These are phyloP conservation scores for Mythimna loreyi DNA, from an alignment of 2,888 invertebrate genomes.

Conservation along the genomic window DNA sequence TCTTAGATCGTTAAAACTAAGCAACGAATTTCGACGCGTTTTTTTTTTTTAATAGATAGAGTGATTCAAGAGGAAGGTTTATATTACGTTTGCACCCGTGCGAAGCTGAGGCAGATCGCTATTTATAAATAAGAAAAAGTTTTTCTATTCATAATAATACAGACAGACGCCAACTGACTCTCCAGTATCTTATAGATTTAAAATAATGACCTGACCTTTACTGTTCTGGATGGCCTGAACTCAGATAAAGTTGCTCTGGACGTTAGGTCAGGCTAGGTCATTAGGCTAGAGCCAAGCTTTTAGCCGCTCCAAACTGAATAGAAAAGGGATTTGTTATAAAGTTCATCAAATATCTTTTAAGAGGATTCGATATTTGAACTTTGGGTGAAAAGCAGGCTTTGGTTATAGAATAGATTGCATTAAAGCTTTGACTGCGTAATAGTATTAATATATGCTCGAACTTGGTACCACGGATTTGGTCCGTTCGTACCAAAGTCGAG, in stretches of 20 bases:
- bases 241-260: constrained; percentile 38
- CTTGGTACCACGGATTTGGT: no score
- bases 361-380: constrained; percentile 21
- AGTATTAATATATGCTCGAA: no score
- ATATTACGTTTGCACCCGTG: no score
- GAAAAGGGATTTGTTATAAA: constrained; percentile 38
- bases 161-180: background rate
- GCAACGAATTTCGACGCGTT: no score
- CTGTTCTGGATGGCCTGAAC: constrained; percentile 22
- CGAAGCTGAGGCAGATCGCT: no score
- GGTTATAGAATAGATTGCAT: background rate
- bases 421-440: background rate
- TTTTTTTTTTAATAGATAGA: no score
- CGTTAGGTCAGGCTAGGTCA: constrained; percentile 53
- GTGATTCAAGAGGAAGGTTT: no score
- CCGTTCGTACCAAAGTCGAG: no score
- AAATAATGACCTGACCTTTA: constrained; percentile 38
- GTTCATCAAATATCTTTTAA: constrained; percentile 39
- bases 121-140: no score
- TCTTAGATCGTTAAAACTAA: no score
- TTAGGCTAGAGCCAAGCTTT: constrained; percentile 43
- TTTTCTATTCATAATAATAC: background rate
- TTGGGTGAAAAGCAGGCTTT: background rate
- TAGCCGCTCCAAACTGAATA: constrained; percentile 30
- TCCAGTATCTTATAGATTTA: constrained; percentile 11